Conservation (phyloP, 2,113 vertebrate species). For the Lucifuga dentata region DNA sequence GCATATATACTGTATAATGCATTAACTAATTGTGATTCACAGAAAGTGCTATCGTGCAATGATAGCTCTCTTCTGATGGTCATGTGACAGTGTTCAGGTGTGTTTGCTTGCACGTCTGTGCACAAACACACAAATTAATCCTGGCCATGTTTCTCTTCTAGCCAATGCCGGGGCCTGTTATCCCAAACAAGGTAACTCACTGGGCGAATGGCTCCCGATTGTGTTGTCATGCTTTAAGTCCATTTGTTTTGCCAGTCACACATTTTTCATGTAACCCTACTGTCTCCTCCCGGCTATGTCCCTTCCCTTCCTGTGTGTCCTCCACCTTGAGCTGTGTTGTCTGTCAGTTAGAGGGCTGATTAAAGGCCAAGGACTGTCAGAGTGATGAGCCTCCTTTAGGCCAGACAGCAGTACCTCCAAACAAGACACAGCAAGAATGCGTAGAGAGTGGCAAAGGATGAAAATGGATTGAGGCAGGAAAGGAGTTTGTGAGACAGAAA, state of each 20-base stretch:
- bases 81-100: slow-evolving; percentile 51
- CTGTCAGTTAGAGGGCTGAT: slow-evolving; percentile 54
- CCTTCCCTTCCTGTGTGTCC: slow-evolving; percentile 32
- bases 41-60: slow-evolving; percentile 53
- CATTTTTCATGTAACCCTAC: slow-evolving; percentile 41
- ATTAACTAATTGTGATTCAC: slow-evolving; percentile 57
- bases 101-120: slow-evolving; percentile 66
- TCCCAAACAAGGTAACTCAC: slow-evolving; percentile 84
- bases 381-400: slow-evolving; percentile 45
- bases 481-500: slow-evolving; percentile 15
- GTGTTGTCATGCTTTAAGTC: slow-evolving; percentile 36
- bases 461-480: slow-evolving; percentile 16
- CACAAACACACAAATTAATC: slow-evolving; percentile 81
- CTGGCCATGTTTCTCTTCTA: slow-evolving; percentile 82
- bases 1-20: slow-evolving; percentile 67
- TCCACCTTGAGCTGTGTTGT: slow-evolving; percentile 53
- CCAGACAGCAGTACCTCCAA: slow-evolving; percentile 43
- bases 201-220: slow-evolving; percentile 56
- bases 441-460: slow-evolving; percentile 30
- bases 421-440: slow-evolving; percentile 47
- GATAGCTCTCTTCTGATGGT: slow-evolving; percentile 64
- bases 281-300: slow-evolving; percentile 38
- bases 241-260: slow-evolving; percentile 47
- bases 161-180: slow-evolving; percentile 83
- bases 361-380: slow-evolving; percentile 58